Evolutionary conservation across 2,797 vertebrate species (phyloP).

Genomic region (Silurus lanzhouensis): DNA sequence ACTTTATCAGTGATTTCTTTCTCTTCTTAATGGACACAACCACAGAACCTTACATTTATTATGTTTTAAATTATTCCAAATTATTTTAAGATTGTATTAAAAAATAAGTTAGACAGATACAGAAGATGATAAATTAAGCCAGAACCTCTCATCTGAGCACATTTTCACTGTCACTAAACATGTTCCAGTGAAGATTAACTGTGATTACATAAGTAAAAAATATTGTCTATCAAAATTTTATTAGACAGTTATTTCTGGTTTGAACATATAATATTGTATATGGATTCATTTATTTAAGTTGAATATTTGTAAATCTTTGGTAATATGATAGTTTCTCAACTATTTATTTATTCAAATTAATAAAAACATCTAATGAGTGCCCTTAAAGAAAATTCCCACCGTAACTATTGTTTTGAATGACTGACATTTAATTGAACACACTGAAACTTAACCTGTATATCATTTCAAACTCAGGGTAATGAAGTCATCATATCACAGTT

Average conservation of each 20-base stretch:
- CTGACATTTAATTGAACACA: slow-evolving; percentile 36
- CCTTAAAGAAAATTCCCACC: slow-evolving; percentile 39
- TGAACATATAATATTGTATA: too few relatives aligned
- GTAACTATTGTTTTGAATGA: slow-evolving; percentile 33
- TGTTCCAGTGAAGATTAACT: background rate
- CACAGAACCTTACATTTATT: too few relatives aligned
- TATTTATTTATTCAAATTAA: too few relatives aligned
- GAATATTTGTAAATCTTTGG: too few relatives aligned
- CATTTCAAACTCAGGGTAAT: slow-evolving; percentile 41
- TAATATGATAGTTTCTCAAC: too few relatives aligned
- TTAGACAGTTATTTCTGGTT: too few relatives aligned
- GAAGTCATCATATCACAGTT: slow-evolving; percentile 34
- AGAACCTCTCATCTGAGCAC: background rate
- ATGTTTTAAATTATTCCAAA: too few relatives aligned
- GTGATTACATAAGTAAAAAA: background rate
- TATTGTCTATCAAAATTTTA: too few relatives aligned
- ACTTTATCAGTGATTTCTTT: too few relatives aligned
- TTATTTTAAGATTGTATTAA: too few relatives aligned
- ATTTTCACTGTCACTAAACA: background rate
- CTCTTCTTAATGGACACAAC: too few relatives aligned
- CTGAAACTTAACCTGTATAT: slow-evolving; percentile 35
- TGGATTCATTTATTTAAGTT: too few relatives aligned
- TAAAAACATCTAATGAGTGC: slow-evolving; percentile 35
- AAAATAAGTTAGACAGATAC: background rate
- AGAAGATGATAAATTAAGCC: background rate